Conservation (phyloP, 64 coral and sea anemone species). For the Montipora efflorescens region DNA sequence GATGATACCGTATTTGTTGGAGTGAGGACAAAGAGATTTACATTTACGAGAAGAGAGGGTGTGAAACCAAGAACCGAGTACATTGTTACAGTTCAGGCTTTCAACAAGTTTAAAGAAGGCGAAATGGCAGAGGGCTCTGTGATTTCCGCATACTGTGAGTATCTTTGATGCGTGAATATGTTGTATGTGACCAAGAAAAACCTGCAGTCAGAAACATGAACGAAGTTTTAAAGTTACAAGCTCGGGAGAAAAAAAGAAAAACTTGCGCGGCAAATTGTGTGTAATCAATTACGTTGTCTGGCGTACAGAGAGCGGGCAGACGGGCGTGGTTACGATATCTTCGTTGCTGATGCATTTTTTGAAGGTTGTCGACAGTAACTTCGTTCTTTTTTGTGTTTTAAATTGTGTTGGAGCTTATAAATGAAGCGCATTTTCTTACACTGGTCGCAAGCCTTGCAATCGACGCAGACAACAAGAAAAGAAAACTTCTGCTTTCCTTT, state of each 20-base stretch:
- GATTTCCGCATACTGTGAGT: slow-evolving; percentile 65
- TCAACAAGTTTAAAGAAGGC: slow-evolving; percentile 36
- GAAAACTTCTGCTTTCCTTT: no score
- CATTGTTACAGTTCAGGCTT: slow-evolving; percentile 30
- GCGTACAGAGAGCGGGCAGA: no score
- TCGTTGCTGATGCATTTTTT: no score
- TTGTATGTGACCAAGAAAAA: neutral
- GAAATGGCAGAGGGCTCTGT: neutral
- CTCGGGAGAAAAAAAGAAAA: neutral
- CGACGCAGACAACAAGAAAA: no score
- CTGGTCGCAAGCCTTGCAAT: no score
- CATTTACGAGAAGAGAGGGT: slow-evolving; percentile 61
- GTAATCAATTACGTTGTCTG: no score
- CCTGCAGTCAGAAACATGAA: neutral
- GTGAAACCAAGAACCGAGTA: slow-evolving; percentile 45
- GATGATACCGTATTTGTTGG: slow-evolving; percentile 63
- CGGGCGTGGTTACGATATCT: no score
- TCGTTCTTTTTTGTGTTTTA: neutral
- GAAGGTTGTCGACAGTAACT: no score
- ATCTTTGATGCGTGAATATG: neutral
- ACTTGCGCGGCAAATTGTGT: no score
- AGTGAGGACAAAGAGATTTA: slow-evolving; percentile 56
- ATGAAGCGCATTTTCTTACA: no score
- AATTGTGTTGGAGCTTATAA: no score
- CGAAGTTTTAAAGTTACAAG: neutral